Conservation (phyloP, 2,113 vertebrate genomes). For the Atrichornis clamosus region DNA sequence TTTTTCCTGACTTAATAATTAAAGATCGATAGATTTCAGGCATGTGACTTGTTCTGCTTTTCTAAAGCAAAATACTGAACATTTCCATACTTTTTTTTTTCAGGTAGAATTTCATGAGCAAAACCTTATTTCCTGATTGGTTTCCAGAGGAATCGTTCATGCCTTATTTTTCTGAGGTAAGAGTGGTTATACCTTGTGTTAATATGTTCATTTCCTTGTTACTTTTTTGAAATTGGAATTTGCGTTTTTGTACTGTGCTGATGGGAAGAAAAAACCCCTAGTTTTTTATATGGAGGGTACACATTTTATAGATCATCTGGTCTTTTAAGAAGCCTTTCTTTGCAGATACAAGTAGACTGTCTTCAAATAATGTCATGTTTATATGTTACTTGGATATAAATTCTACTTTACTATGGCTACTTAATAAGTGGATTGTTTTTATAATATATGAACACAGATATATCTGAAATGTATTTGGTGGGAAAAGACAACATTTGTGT, state of each 20-base stretch:
- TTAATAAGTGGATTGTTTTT: not conserved
- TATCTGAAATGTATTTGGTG: not conserved
- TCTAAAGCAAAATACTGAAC: conserved; percentile 47
- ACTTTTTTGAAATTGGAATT: not conserved
- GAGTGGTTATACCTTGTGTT: not conserved
- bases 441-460: rapidly evolving
- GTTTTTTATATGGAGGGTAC: not conserved
- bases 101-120: conserved; percentile 65
- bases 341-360: not conserved
- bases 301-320: not conserved
- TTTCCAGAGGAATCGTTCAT: conserved; percentile 22
- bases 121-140: conserved; percentile 30
- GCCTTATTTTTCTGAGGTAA: conserved; percentile 69
- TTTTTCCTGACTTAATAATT: not conserved
- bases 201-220: not conserved
- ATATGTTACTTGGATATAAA: not conserved
- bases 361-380: not conserved
- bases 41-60: not conserved
- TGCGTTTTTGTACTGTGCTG: not conserved
- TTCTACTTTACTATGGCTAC: not conserved
- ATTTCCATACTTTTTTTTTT: not conserved
- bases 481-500: not conserved
- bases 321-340: not conserved
- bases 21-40: not conserved
- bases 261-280: rapidly evolving